Evolutionary conservation across 2,888 invertebrate species (phyloP).

Genomic region (Lumbricus terrestris): DNA sequence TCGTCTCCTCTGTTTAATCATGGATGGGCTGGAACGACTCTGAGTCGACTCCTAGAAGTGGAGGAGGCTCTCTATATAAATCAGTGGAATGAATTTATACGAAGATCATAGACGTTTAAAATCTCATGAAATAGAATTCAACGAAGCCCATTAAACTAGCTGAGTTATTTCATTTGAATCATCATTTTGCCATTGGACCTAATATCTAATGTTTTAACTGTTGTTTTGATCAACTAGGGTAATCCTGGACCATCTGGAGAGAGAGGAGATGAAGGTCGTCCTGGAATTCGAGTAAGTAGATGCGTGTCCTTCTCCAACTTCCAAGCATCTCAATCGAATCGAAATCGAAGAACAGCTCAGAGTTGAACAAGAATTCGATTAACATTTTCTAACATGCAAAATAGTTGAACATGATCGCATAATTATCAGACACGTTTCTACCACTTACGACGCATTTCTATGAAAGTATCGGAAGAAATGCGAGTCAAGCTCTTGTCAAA

Average conservation of each 20-base stretch:
- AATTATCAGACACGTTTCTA: not conserved
- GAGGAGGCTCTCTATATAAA: no score
- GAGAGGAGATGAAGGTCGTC: not conserved
- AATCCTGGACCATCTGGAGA: not conserved
- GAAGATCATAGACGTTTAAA: no score
- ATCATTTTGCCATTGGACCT: not conserved
- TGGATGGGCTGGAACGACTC: no score
- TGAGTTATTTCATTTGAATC: not conserved
- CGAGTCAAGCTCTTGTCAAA: no score
- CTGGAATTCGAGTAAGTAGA: not conserved
- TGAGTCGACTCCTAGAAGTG: no score
- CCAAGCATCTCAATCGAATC: not conserved
- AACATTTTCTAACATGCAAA: not conserved
- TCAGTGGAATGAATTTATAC: no score
- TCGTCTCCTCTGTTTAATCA: no score
- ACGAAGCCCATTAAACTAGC: no score
- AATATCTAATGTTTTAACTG: not conserved
- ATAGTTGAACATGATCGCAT: not conserved
- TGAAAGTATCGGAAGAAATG: not conserved
- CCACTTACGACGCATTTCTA: not conserved
- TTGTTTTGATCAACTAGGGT: not conserved
- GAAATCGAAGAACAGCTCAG: not conserved
- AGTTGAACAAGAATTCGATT: not conserved
- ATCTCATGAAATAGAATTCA: no score
- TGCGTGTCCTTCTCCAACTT: no score